Conservation (phyloP, 2,888 invertebrate species). For the Nemotelus nigrinus region DNA sequence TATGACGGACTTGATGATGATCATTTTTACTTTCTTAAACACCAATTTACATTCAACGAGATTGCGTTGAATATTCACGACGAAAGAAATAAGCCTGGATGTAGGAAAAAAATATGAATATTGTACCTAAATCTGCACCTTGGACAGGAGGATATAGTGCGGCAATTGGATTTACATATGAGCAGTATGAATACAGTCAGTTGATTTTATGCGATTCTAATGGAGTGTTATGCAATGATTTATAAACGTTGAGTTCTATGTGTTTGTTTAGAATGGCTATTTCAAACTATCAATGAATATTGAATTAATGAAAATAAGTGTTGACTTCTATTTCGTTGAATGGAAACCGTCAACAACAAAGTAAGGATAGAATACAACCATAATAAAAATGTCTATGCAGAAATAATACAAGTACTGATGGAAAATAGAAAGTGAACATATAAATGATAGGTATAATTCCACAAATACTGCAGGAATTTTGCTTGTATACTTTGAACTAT, state of each 20-base stretch:
- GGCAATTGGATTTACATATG: slow-evolving; percentile 27
- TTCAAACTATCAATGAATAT: too few relatives aligned
- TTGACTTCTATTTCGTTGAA: too few relatives aligned
- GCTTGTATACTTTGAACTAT: too few relatives aligned
- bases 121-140: neutral
- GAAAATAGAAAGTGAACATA: too few relatives aligned
- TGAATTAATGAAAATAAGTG: too few relatives aligned
- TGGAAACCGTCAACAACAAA: too few relatives aligned
- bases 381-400: too few relatives aligned
- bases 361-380: too few relatives aligned
- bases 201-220: neutral
- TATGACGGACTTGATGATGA: slow-evolving; percentile 13
- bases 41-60: slow-evolving; percentile 6
- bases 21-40: slow-evolving; percentile 11
- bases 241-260: neutral
- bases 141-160: neutral
- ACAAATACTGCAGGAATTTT: too few relatives aligned
- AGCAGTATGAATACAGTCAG: neutral
- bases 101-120: neutral
- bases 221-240: neutral
- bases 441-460: too few relatives aligned
- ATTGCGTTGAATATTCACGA: neutral
- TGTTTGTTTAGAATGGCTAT: too few relatives aligned
- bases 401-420: too few relatives aligned
- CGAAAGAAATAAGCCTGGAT: neutral